Evolutionary conservation across 2,113 vertebrate genomes (phyloP).

Genomic region (Acrocephalus arundinaceus): DNA sequence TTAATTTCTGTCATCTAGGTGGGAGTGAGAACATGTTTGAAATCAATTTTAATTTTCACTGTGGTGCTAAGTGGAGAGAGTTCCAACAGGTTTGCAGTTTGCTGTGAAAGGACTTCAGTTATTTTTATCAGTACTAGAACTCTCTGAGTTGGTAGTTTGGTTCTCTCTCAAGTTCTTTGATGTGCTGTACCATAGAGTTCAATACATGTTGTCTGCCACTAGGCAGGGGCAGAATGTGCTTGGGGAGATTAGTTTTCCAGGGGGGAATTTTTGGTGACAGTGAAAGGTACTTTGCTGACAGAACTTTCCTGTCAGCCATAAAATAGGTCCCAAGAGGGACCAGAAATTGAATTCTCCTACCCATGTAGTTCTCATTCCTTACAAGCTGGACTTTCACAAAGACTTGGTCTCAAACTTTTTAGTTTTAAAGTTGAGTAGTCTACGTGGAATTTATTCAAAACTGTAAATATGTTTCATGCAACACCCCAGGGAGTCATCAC

Average conservation of each 20-base stretch:
- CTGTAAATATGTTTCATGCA: neutral
- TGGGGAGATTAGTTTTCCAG: neutral
- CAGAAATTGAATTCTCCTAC: neutral
- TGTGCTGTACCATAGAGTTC: neutral
- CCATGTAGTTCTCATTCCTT: neutral
- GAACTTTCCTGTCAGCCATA: neutral
- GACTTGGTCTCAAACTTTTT: neutral
- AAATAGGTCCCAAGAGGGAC: neutral
- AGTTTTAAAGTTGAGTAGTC: neutral
- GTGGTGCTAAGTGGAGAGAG: neutral
- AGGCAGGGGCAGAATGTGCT: accelerated
- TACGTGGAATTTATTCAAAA: neutral
- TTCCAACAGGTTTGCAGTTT: neutral
- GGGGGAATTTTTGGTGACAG: neutral
- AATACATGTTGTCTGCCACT: neutral
- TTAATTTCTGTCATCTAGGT: neutral
- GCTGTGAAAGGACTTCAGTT: neutral
- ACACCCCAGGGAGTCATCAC: neutral
- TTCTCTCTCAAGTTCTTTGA: neutral
- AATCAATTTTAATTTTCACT: neutral
- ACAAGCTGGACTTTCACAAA: neutral
- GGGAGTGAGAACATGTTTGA: neutral
- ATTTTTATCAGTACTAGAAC: neutral
- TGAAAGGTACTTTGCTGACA: neutral
- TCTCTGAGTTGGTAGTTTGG: neutral